A percentile compares a stretch with the other conserved stretches of the same genome.
Evolutionary conservation across 2,113 vertebrate species (phyloP).

Genomic region (Cynoglossus semilaevis): DNA sequence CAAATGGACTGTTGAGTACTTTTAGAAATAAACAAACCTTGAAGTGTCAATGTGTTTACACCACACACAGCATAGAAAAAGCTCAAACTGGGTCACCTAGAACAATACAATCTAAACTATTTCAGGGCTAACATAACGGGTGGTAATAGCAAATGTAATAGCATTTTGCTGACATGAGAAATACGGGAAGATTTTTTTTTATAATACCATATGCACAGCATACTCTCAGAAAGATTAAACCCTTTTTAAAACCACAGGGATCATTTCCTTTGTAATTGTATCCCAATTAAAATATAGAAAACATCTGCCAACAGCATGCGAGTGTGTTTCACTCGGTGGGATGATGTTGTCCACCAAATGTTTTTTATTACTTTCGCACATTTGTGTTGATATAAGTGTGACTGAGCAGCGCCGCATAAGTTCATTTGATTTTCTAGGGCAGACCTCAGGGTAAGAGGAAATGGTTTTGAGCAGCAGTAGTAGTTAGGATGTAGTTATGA

Average conservation of each 20-base stretch:
- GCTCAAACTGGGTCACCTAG: constrained; percentile 66
- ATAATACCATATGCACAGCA: constrained; percentile 16
- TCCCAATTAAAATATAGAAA: constrained; percentile 48
- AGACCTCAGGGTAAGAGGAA: too few relatives aligned
- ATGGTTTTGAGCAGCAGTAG: too few relatives aligned
- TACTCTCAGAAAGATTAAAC: constrained; percentile 48
- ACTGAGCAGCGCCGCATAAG: constrained; percentile 11
- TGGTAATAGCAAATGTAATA: constrained; percentile 34
- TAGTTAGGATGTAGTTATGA: too few relatives aligned
- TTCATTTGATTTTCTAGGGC: constrained; percentile 1
- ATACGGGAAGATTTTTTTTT: constrained; percentile 51
- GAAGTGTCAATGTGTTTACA: constrained; percentile 19
- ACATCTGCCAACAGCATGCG: constrained; percentile 49
- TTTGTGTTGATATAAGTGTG: background rate
- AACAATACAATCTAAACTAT: constrained; percentile 64
- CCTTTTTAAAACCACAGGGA: constrained; percentile 49
- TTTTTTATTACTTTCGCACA: constrained; percentile 16
- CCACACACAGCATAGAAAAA: constrained; percentile 3
- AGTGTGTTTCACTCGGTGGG: constrained; percentile 9
- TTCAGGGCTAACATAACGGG: constrained; percentile 63
- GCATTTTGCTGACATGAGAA: constrained; percentile 49
- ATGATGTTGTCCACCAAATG: constrained; percentile 11
- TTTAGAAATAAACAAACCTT: constrained; percentile 62
- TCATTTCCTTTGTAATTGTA: constrained; percentile 60
- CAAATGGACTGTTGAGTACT: constrained; percentile 10